phyloP scores from a whole-genome alignment of 1,140 invertebrate species.

The Oppia nitens region DNA sequence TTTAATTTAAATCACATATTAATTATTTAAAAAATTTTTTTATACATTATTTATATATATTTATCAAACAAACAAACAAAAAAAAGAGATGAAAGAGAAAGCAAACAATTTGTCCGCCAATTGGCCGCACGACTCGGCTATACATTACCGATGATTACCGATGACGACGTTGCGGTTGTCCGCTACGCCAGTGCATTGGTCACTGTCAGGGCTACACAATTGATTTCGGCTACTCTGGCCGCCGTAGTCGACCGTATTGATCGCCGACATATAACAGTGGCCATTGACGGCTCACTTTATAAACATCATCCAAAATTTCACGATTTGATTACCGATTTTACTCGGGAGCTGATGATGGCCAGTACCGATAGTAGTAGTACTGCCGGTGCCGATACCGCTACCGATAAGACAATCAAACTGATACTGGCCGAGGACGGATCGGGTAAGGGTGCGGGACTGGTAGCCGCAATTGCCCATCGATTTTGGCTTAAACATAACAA shows the following conservation, averaged over 20 bases:
- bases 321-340: conserved; percentile 53
- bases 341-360: conserved; percentile 39
- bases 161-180: conserved; percentile 50
- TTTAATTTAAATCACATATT: too few relatives aligned
- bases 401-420: conserved; percentile 41
- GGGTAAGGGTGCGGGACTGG: conserved; percentile 55
- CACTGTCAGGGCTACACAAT: conserved; percentile 56
- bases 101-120: background rate
- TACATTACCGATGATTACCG: conserved; percentile 25
- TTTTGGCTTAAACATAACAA: too few relatives aligned
- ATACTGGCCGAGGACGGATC: conserved; percentile 58
- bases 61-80: too few relatives aligned
- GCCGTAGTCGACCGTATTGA: conserved; percentile 51
- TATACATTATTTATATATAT: too few relatives aligned
- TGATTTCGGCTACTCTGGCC: conserved; percentile 56
- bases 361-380: conserved; percentile 21
- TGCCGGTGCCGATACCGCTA: background rate
- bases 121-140: conserved; percentile 12
- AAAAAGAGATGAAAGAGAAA: background rate
- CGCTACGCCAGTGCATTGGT: conserved; percentile 56
- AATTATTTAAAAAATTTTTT: too few relatives aligned
- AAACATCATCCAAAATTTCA: conserved; percentile 64
- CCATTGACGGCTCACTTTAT: conserved; percentile 71
- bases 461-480: conserved; percentile 43
- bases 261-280: conserved; percentile 46